Percentiles rank a stretch among this genome's conserved stretches.
These are phyloP conservation scores for Polypedilum vanderplanki DNA, from an alignment of 1,140 invertebrate species.

Conservation along the genomic window DNA sequence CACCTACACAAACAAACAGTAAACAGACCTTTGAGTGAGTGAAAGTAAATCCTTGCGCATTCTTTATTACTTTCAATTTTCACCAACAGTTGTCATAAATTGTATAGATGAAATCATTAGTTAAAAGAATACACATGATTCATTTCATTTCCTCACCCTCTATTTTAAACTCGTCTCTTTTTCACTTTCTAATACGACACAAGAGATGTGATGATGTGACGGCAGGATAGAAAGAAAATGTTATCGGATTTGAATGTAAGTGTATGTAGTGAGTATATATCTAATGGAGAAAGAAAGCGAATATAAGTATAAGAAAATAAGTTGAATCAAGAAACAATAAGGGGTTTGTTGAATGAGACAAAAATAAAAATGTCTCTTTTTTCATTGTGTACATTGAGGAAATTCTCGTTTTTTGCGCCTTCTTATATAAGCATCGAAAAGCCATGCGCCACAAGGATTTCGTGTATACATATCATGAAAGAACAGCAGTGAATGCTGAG, in stretches of 20 bases:
- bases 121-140: constrained; percentile 13
- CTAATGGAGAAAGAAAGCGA: too few species aligned
- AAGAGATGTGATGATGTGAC: background rate
- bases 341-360: constrained; percentile 7
- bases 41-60: too few species aligned
- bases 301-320: background rate
- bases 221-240: background rate
- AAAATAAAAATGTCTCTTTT: background rate
- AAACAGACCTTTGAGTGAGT: too few species aligned
- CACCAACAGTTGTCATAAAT: background rate
- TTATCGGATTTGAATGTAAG: background rate
- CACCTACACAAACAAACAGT: too few species aligned
- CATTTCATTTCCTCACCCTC: background rate
- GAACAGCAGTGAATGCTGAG: background rate
- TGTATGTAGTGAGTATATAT: too few species aligned
- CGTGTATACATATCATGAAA: background rate
- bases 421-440: constrained; percentile 4
- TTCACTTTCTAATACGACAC: background rate
- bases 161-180: background rate
- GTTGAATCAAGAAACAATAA: background rate
- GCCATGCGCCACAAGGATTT: constrained; percentile 5
- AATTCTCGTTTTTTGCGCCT: constrained; percentile 10
- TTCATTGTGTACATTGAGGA: background rate
- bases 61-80: too few species aligned
- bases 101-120: constrained; percentile 9